Conservation (phyloP, 2,113 vertebrate genomes). For the Nothobranchius furzeri region DNA sequence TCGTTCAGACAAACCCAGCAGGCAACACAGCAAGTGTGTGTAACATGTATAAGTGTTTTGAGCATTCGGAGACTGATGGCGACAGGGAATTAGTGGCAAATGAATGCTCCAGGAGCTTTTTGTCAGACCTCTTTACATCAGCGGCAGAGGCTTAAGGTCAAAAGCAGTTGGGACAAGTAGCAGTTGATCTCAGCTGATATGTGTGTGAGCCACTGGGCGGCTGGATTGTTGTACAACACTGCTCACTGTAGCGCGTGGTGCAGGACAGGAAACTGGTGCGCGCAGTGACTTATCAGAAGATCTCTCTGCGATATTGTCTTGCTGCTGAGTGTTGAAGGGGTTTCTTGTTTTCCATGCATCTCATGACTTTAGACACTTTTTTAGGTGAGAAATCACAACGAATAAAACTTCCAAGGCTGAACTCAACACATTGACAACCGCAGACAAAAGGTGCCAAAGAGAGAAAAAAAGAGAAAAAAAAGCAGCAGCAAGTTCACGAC, state of each 20-base stretch:
- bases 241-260: background rate
- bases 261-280: background rate
- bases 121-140: constrained; percentile 66
- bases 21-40: constrained; percentile 21
- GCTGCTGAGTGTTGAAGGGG: background rate
- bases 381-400: constrained; percentile 18
- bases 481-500: constrained; percentile 34
- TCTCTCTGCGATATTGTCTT: background rate
- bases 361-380: constrained; percentile 6
- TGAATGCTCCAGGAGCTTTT: constrained; percentile 53
- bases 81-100: constrained; percentile 67
- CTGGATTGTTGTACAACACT: constrained; percentile 10
- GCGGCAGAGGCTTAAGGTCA: constrained; percentile 54
- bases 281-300: background rate
- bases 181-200: constrained; percentile 56
- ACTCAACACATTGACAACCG: constrained; percentile 21
- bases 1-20: constrained; percentile 60
- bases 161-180: constrained; percentile 47
- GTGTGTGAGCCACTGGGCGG: constrained; percentile 20
- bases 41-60: constrained; percentile 23
- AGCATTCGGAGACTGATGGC: constrained; percentile 46
- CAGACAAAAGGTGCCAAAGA: constrained; percentile 7
- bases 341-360: background rate
- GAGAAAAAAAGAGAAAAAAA: constrained; percentile 22
- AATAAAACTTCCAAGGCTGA: constrained; percentile 19